A percentile compares a stretch with the other conserved stretches of the same genome.
phyloP scores from a whole-genome alignment of 92 coral and sea anemone genomes.

The Hydrozoanthus gracilis region DNA sequence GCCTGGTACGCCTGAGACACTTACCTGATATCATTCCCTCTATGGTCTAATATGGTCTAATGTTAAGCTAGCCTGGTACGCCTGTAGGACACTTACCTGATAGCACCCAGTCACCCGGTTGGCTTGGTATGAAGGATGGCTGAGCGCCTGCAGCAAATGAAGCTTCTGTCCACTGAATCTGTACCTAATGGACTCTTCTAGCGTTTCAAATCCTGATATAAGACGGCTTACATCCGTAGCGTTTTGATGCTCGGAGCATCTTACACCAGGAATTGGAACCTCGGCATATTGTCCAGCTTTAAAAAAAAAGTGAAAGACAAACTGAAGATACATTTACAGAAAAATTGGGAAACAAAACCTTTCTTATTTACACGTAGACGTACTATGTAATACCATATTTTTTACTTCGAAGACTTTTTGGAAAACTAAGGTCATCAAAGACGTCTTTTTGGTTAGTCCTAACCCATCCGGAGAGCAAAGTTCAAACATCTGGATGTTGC shows the following conservation, averaged over 20 bases:
- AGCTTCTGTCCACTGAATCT: slow-evolving; percentile 68
- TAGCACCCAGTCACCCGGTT: slow-evolving; percentile 72
- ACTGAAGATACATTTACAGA: background rate
- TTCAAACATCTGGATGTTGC: too few relatives aligned
- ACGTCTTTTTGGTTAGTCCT: too few relatives aligned
- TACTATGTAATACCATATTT: too few relatives aligned
- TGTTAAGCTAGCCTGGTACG: background rate
- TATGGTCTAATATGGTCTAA: background rate
- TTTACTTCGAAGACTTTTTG: background rate
- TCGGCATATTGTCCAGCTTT: slow-evolving; percentile 36
- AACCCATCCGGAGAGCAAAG: too few relatives aligned
- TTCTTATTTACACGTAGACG: background rate
- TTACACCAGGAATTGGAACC: slow-evolving; percentile 11
- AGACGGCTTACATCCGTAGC: slow-evolving; percentile 35
- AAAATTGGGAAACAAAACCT: background rate
- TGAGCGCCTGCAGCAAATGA: slow-evolving; percentile 83
- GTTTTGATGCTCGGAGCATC: slow-evolving; percentile 1
- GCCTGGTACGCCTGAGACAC: background rate
- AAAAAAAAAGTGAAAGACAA: background rate
- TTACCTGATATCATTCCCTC: background rate
- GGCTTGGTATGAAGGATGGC: slow-evolving; percentile 86
- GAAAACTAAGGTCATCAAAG: background rate
- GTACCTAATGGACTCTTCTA: slow-evolving; percentile 77
- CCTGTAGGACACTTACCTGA: slow-evolving; percentile 18
- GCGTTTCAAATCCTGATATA: slow-evolving; percentile 64